Conservation (phyloP, 2,888 invertebrate genomes). For the Ormia ochracea region DNA sequence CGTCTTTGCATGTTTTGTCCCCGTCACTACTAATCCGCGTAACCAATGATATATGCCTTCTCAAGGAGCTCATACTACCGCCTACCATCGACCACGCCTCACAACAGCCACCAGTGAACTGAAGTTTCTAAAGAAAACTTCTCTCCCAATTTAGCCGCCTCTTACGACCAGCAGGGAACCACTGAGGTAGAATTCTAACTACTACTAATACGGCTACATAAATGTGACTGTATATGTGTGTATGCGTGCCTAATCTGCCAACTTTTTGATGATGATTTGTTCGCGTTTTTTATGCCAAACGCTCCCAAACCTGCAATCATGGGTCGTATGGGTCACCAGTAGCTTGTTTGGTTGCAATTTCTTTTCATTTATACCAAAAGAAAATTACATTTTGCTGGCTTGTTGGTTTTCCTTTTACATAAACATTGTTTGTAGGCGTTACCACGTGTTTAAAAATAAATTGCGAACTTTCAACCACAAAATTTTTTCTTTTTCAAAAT, state of each 20-base stretch:
- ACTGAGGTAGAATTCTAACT: too few species aligned
- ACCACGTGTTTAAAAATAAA: constrained; percentile 57
- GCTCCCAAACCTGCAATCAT: constrained; percentile 62
- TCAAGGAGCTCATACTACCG: too few species aligned
- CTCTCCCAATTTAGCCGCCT: too few species aligned
- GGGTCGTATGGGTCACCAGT: constrained; percentile 63
- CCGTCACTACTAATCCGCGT: too few species aligned
- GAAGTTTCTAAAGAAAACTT: too few species aligned
- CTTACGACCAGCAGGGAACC: too few species aligned
- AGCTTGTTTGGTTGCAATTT: constrained; percentile 51
- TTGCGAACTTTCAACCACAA: constrained; percentile 1
- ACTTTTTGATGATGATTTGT: constrained; percentile 57
- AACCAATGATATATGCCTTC: too few species aligned
- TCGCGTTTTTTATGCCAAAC: constrained; percentile 53
- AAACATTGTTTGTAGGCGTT: constrained; percentile 52
- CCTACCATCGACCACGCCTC: too few species aligned
- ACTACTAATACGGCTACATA: too few species aligned
- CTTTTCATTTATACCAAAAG: constrained; percentile 34
- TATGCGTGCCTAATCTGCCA: constrained; percentile 29
- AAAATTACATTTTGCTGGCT: constrained; percentile 33
- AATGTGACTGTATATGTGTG: background rate
- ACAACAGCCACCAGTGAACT: too few species aligned
- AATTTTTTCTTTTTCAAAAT: constrained; percentile 27
- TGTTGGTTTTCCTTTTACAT: constrained; percentile 25
- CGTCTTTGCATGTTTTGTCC: too few species aligned